Evolutionary conservation across 2,113 vertebrate genomes (phyloP).

Genomic region (Narcine bancroftii): DNA sequence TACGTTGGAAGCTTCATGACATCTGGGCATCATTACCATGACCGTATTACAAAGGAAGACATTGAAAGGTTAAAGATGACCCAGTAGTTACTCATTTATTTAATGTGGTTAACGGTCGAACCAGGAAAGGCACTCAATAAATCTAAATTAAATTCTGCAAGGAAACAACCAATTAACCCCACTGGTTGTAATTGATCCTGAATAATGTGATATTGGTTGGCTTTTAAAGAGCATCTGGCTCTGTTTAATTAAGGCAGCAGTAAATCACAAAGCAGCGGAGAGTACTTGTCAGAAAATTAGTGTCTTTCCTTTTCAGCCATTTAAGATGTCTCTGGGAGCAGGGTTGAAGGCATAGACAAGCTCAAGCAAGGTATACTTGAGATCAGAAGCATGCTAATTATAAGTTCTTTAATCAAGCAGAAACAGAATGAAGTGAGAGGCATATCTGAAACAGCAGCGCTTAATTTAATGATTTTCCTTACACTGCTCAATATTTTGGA

Average conservation of each 20-base stretch:
- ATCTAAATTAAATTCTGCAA: conserved; percentile 10
- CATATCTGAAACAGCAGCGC: neutral
- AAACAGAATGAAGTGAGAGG: neutral
- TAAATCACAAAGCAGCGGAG: neutral
- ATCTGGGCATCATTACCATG: neutral
- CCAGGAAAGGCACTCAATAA: conserved; percentile 29
- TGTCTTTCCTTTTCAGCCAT: neutral
- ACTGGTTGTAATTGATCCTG: conserved; percentile 13
- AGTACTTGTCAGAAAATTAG: neutral
- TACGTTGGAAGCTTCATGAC: neutral
- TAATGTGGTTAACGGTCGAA: neutral
- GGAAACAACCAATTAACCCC: conserved; percentile 26
- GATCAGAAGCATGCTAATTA: neutral
- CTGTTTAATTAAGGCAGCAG: neutral
- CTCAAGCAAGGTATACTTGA: neutral
- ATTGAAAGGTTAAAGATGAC: neutral
- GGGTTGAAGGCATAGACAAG: neutral
- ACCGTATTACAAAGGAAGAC: neutral
- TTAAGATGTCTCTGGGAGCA: neutral
- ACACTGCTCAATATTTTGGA: neutral
- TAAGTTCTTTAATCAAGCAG: neutral
- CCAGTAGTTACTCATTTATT: neutral
- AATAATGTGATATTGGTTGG: neutral
- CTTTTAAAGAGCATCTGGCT: conserved; percentile 25
- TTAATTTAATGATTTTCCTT: neutral